Evolutionary conservation across 2,113 vertebrate species (phyloP), one percentile per base, ranked within the genome.

Genomic region (Ameiurus melas): DNA sequence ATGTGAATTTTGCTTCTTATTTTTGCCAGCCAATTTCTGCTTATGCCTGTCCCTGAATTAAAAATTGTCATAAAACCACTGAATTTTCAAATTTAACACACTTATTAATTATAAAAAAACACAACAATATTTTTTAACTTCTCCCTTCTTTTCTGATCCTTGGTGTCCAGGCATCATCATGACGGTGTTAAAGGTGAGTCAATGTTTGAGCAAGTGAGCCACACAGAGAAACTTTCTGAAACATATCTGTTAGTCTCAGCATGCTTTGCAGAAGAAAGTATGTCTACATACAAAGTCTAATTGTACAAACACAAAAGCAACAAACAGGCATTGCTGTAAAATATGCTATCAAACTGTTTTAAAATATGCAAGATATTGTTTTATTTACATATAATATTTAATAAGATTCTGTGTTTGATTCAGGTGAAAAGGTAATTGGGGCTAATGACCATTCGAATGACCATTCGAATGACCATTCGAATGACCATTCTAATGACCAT

Each of bases 91-190:
- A 30, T 33, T 10, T 39, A 39, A n/a, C 13, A n/a, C 25, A 25
- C 25, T 30, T 79, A 27, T 77, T 13, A 77, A 47, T 22, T 13
- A 33, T 71, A 16, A 6, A 27, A 27, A 25, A 75, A 53, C 25
- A 14, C 25, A 36, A n/a, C 33, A 17, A 27, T 9, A 5, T 60
- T 1, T 3, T 57, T 14, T 81, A 57, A 73, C 25, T 84, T 66
- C 36, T 77, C 13, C 22, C 16, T 68, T 70, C 62, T 55, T 25
- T 57, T 77, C 47, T 89, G 51, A 75, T 78, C 27, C 14, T 80
- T 2, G 68, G 57, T 89, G 25, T 89, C 64, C 77, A 89, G 90
- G 20, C 7, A 84, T 43, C 90, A 89, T 68, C 3, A n/a, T 43
- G 80, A 90, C 8, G 60, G 58, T n/a, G 7, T 2, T 73, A 6